Percentiles rank a stretch among this genome's conserved stretches.
These are phyloP conservation scores for Acrocephalus kingi DNA, from an alignment of 2,113 vertebrate species.

Conservation along the genomic window DNA sequence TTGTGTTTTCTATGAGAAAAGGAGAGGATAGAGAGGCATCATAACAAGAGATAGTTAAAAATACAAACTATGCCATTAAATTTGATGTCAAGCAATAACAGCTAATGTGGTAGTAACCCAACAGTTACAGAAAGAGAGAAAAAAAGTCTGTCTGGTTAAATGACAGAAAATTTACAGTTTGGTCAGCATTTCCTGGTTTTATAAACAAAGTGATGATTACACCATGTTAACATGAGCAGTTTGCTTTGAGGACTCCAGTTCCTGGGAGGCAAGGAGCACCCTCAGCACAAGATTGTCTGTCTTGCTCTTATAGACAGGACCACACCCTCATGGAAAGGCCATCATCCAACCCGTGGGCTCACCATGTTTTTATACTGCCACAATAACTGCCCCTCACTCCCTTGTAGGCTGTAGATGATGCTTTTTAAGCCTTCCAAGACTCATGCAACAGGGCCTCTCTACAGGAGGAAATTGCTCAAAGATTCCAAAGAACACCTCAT, in stretches of 20 bases:
- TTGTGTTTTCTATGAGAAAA: neutral
- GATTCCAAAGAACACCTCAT: neutral
- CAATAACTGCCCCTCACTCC: neutral
- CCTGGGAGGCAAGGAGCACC: neutral
- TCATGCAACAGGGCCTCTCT: neutral
- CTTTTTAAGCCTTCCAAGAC: neutral
- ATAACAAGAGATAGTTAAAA: neutral
- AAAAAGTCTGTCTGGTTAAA: neutral
- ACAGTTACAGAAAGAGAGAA: neutral
- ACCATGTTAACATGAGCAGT: neutral
- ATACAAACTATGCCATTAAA: neutral
- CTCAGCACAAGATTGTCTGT: neutral
- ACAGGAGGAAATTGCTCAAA: neutral
- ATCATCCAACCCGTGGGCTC: neutral
- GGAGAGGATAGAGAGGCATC: neutral
- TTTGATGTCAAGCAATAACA: neutral
- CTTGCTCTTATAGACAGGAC: neutral
- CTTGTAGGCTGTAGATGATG: neutral
- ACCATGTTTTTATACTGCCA: neutral
- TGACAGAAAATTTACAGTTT: neutral
- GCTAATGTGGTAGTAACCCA: neutral
- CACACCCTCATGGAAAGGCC: neutral
- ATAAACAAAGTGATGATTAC: neutral
- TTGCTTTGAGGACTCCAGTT: neutral
- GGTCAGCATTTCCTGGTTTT: neutral